Evolutionary conservation across 2,113 vertebrate species (phyloP), one percentile per base, ranked within the genome.

Genomic region (Chroicocephalus ridibundus): DNA sequence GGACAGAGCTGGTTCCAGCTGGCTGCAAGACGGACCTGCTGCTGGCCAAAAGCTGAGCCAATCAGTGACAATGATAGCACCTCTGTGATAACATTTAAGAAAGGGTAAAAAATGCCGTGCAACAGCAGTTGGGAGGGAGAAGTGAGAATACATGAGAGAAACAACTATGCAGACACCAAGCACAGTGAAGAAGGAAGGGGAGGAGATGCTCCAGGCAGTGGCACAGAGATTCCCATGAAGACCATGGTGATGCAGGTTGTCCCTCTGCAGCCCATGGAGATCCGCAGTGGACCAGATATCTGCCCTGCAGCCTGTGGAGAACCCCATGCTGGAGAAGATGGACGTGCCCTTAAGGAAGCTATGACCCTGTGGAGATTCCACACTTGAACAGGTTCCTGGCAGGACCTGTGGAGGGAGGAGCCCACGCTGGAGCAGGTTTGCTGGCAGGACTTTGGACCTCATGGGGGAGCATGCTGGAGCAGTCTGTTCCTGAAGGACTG

Each of bases 21-120:
- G 1, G 16, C 11, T 62, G 13, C 49, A 36, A 47, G 42, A n/a
- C 1, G 1, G 24, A 54, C 11, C 24, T 1, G 2, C 15, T 0
- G 3, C 54, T 76, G 19, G 11, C 29, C 55, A 70, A 47, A 47
- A 55, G 40, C 40, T 70, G 24, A 61, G 27, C 34, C 15, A 38
- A 15, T 54, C 10, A 29, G 40, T 0, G 26, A 42, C 26, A 2
- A 17, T 3, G 12, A 24, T 76, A 62, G 34, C 3, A 5, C 46
- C 40, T 69, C 55, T 55, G 29, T 9, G 15, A 24, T 54, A 82
- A 40, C 24, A 25, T 31, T 47, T 75, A 54, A 54, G 47, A 76
- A 62, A 25, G 13, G 24, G 57, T 70, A 20, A 54, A 47, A 80
- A 57, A 22, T 72, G 42, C 40, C 57, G 10, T 2, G 1, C 20